Conservation (phyloP, 1,140 invertebrate species). For the Drosophila melanogaster region Release_6_plus_ISO1_MT NC_004354.4:16568001-16568500, state of each 20-base stretch:
- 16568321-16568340: constrained; percentile 24
- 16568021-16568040: constrained; percentile 68
- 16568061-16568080: constrained; percentile 10
- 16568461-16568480: too few relatives aligned
- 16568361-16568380: neutral
- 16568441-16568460: neutral
- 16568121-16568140: constrained; percentile 6
- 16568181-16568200: constrained; percentile 1
- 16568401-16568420: constrained; percentile 6
- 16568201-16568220: constrained; percentile 2
- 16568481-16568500: too few relatives aligned
- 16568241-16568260: neutral
- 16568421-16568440: constrained; percentile 15
- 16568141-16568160: constrained; percentile 36
- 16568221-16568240: neutral
- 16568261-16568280: constrained; percentile 25
- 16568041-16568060: constrained; percentile 19
- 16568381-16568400: neutral
- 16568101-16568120: constrained; percentile 1
- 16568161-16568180: constrained; percentile 26
- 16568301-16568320: constrained; percentile 45
- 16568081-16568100: neutral
- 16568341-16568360: constrained; percentile 33
- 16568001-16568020: constrained; percentile 73
- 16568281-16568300: constrained; percentile 9